A percentile compares a stretch with the other conserved stretches of the same genome.
Conservation (phyloP, 1,140 invertebrate genomes). For the Zaprionus lachaisei region DNA sequence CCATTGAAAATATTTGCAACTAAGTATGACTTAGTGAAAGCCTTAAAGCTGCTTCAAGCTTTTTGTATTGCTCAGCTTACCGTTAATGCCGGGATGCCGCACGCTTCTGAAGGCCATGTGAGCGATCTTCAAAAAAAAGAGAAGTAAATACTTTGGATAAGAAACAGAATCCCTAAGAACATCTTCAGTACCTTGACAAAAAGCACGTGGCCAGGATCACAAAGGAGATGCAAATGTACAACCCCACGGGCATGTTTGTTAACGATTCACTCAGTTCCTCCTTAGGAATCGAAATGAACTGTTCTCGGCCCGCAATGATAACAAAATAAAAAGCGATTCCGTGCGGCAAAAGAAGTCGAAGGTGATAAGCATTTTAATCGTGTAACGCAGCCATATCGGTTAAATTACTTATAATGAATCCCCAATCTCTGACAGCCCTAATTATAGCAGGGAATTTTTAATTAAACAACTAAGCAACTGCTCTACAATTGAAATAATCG, state of each 20-base stretch:
- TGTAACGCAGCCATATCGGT: conserved; percentile 42
- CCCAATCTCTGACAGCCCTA: conserved; percentile 42
- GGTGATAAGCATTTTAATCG: conserved; percentile 43
- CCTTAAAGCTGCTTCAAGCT: neutral
- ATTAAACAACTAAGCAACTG: conserved; percentile 35
- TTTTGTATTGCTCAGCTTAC: conserved; percentile 8
- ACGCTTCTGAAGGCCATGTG: neutral
- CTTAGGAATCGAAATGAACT: conserved; percentile 36
- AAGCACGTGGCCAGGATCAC: conserved; percentile 16
- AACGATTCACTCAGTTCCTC: conserved; percentile 15
- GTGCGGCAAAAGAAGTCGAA: conserved; percentile 23
- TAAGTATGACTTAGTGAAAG: neutral
- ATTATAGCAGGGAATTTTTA: conserved; percentile 27
- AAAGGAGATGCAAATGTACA: conserved; percentile 32
- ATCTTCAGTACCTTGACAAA: conserved; percentile 50
- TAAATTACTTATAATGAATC: conserved; percentile 42
- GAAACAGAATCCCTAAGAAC: neutral
- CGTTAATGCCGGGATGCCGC: neutral
- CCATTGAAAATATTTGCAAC: neutral
- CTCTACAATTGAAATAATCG: conserved; percentile 33
- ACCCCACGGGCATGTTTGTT: conserved; percentile 28
- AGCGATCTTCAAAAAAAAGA: conserved; percentile 4
- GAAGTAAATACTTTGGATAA: neutral
- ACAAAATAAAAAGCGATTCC: conserved; percentile 10
- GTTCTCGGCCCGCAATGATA: neutral